Base-by-base conservation (phyloP, 2,888 invertebrate genomes). In the Scaptomyza cyrtandrae region DNA sequence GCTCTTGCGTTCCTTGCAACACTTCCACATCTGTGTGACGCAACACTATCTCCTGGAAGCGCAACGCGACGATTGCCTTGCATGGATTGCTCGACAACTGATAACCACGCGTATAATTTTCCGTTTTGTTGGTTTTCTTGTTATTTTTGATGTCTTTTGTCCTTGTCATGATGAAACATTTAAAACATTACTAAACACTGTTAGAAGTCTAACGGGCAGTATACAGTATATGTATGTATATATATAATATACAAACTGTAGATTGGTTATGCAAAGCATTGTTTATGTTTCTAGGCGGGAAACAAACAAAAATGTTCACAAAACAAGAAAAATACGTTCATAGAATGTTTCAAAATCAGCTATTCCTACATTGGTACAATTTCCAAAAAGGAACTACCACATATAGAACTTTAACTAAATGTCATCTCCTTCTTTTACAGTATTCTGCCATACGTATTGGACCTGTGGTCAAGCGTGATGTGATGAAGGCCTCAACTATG, bases 401-500 rank as follows among this genome's bases (percentile, higher is more conserved):
- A 19, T 19, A 1, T 19, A 2, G 19, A 1, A 19, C 7, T 39
- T 14, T 9, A 14, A 37, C n/a, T 37, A n/a, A 37, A 41, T 19
- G 16, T 10, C 35, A 6, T 19, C 0, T 55, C 2, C 39, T 3
- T 65, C 41, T 58, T 78, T 94, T 95, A 43, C 94, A 98, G 98
- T 99, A 98, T 92, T 96, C 98, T 48, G 98, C 98, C 61, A 99
- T 99, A 91, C 96, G 99, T 89, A 99, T 99, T 93, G 99, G 99
- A 13, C 99, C 99, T 33, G 99, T 99, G 58, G 99, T 99, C 86
- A 99, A 98, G 93, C 97, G 97, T 91, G 99, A 99, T 93, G 98
- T 99, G 45, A 99, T 99, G 98, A 99, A 98, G 91, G 99, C 99
- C 19, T 99, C 99, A n/a, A 98, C 97, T 78, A 99, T 99, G 99